These are phyloP conservation scores for Tauraco hartlaubi DNA, from an alignment of 2,797 vertebrate genomes.

Conservation along the genomic window DNA sequence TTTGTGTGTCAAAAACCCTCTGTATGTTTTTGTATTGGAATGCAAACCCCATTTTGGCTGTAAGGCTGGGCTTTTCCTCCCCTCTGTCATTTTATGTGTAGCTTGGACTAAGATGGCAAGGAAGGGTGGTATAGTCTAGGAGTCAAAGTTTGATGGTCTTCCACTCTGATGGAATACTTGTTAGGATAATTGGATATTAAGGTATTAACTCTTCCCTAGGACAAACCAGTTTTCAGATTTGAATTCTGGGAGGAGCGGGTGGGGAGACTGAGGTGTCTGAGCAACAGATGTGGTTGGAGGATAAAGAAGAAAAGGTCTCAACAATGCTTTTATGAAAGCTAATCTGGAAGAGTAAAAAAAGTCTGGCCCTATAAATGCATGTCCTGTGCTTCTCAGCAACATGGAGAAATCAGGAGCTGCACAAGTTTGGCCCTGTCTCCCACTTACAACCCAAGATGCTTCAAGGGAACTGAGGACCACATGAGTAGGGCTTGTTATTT, in stretches of 20 bases:
- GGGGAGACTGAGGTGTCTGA: neutral
- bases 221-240: neutral
- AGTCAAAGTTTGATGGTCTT: neutral
- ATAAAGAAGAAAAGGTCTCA: neutral
- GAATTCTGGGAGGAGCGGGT: neutral
- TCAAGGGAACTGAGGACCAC: neutral
- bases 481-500: neutral
- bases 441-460: neutral
- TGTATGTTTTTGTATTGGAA: neutral
- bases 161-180: neutral
- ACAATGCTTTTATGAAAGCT: neutral
- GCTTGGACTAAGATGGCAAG: neutral
- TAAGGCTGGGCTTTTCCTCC: neutral
- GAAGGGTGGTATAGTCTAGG: neutral
- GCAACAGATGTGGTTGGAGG: neutral
- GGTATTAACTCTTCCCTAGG: neutral
- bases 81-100: neutral
- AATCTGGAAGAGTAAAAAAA: neutral
- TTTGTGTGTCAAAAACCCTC: conserved; percentile 44
- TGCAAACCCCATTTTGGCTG: neutral
- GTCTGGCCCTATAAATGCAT: neutral
- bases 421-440: neutral
- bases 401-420: neutral
- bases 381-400: neutral
- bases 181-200: neutral